Conservation (phyloP, 2,113 vertebrate species). For the Agapornis roseicollis region DNA sequence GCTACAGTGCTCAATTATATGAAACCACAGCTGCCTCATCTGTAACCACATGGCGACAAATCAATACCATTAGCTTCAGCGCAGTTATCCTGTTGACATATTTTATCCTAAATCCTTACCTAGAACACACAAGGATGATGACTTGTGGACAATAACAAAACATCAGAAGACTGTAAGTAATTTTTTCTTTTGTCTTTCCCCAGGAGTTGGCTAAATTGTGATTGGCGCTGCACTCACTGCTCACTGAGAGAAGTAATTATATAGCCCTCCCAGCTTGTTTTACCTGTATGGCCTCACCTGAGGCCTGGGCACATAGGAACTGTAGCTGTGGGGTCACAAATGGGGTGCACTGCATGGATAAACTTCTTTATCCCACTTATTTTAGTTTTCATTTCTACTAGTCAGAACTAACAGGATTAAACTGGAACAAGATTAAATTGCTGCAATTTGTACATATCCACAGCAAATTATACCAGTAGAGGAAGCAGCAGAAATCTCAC, state of each 20-base stretch:
- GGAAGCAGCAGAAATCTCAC: background rate
- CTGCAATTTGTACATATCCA: background rate
- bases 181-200: background rate
- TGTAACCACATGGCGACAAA: slow-evolving; percentile 15
- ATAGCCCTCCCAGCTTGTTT: background rate
- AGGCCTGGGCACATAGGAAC: background rate
- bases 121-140: background rate
- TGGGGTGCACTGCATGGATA: background rate
- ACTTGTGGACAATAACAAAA: background rate
- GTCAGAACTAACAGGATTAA: background rate
- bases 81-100: slow-evolving; percentile 21
- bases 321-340: background rate
- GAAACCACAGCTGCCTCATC: slow-evolving; percentile 37
- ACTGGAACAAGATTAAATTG: background rate
- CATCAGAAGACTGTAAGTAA: background rate
- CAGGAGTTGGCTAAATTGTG: background rate
- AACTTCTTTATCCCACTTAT: background rate
- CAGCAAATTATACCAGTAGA: background rate
- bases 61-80: slow-evolving; percentile 46
- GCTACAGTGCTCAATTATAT: slow-evolving; percentile 13
- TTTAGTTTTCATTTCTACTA: background rate
- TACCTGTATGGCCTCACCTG: background rate
- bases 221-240: background rate
- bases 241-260: background rate
- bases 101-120: slow-evolving; percentile 3